Evolutionary conservation across 2,113 vertebrate genomes (phyloP).

Genomic region (Rousettus leschenaultii): DNA sequence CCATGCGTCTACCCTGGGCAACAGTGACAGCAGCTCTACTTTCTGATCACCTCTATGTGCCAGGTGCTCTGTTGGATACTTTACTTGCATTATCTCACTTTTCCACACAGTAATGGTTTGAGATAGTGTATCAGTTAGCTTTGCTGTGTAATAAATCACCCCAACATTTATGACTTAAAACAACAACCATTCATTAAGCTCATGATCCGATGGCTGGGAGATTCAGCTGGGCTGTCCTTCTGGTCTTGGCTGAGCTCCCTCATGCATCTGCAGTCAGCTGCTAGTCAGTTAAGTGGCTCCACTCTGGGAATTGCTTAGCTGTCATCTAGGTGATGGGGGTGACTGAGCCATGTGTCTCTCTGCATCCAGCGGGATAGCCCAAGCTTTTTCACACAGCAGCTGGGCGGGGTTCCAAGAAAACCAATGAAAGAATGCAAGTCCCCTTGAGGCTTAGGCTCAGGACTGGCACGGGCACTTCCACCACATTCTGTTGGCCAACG

Average conservation of each 20-base stretch:
- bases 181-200: not conserved
- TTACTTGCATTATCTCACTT: not conserved
- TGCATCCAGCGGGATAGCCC: slow-evolving; percentile 28
- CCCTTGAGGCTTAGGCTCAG: not conserved
- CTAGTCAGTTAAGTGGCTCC: slow-evolving; percentile 15
- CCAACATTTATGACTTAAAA: not conserved
- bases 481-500: not conserved
- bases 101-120: not conserved
- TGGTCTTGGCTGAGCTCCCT: not conserved
- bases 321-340: slow-evolving; percentile 23
- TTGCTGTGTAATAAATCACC: slow-evolving; percentile 45
- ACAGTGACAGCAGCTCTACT: not conserved
- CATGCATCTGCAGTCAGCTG: not conserved
- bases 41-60: not conserved
- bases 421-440: not conserved
- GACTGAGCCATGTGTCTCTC: slow-evolving; percentile 27
- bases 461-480: not conserved
- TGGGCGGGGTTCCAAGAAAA: slow-evolving; percentile 46
- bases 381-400: slow-evolving; percentile 45
- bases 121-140: slow-evolving; percentile 36
- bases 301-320: slow-evolving; percentile 35
- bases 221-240: not conserved
- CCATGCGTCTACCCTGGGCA: not conserved
- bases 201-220: not conserved
- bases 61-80: not conserved